phyloP scores from a whole-genome alignment of 2,888 invertebrate species.

The Hedya salicella region DNA sequence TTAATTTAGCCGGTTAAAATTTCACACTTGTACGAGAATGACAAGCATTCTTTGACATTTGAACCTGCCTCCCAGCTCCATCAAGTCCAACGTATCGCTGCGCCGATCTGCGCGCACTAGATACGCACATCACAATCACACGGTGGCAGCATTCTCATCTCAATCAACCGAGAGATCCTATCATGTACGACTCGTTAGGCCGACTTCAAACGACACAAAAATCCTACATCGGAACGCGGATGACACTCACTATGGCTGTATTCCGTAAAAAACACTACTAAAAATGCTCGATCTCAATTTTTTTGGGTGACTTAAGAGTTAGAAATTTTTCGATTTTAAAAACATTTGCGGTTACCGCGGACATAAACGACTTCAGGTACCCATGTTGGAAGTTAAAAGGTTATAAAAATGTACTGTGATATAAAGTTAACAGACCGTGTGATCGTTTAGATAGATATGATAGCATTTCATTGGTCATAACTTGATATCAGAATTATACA shows the following conservation, averaged over 20 bases:
- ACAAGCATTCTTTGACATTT: slow-evolving; percentile 16
- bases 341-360: background rate
- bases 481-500: slow-evolving; percentile 49
- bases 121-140: slow-evolving; percentile 17
- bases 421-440: slow-evolving; percentile 31
- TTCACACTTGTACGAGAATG: slow-evolving; percentile 6
- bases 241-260: no score
- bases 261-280: no score
- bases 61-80: slow-evolving; percentile 26
- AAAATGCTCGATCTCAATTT: no score
- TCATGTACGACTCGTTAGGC: slow-evolving; percentile 30
- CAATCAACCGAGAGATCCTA: slow-evolving; percentile 26
- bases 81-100: slow-evolving; percentile 33
- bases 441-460: slow-evolving; percentile 14
- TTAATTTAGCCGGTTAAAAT: background rate
- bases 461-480: slow-evolving; percentile 33
- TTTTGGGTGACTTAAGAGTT: no score
- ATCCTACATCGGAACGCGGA: no score
- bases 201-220: background rate
- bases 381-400: no score
- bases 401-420: no score
- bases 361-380: background rate
- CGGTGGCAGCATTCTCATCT: slow-evolving; percentile 18
- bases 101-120: slow-evolving; percentile 33
- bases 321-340: no score